Evolutionary conservation across 2,113 vertebrate genomes (phyloP), one percentile per base, ranked within the genome.

Genomic region (Loxodonta africana): DNA sequence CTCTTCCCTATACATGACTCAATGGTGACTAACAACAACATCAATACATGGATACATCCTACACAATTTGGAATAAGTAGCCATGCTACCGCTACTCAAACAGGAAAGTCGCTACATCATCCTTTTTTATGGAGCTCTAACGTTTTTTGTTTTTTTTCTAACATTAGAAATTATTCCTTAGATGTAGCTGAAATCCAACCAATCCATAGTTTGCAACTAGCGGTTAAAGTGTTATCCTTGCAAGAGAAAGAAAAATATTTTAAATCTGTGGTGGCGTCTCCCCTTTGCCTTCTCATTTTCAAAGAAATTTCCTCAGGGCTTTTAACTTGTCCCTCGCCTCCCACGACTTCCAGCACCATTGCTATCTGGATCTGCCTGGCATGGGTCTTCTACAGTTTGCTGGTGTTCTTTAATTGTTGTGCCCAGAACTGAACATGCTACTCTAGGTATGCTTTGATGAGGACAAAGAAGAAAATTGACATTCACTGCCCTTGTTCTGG

Each of bases 221-320:
- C 88, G 46, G 20, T 65, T 94, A 44, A 89, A 83, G 30, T 48
- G 85, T 94, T 69, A 83, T 57, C 53, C 11, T 77, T 65, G 44
- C 4, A 86, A 95, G 30, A 30, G 21, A 41, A 7, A 37, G 6
- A 90, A 80, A 81, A 51, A n/a, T n/a, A 57, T 4, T 74, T 96
- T 90, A 83, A 80, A n/a, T 46, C 23, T 74, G 25, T 83, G 48
- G 48, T 71, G 44, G 23, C 21, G 8, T 33, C 26, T 63, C 76
- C 74, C n/a, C 95, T 78, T 65, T 90, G 5, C 3, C 12, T 85
- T 76, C 81, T 67, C 74, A 63, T 80, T 94, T 92, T 95, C 44
- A 71, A 71, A 87, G 81, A 65, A 93, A 62, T 1, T 63, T 81
- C 21, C 18, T 62, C 5, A 21, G 6, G 8, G 20, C 15, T 74